These are phyloP conservation scores for Masnerella sp. DNA, from an alignment of 2,888 invertebrate species.

Conservation along the genomic window DNA sequence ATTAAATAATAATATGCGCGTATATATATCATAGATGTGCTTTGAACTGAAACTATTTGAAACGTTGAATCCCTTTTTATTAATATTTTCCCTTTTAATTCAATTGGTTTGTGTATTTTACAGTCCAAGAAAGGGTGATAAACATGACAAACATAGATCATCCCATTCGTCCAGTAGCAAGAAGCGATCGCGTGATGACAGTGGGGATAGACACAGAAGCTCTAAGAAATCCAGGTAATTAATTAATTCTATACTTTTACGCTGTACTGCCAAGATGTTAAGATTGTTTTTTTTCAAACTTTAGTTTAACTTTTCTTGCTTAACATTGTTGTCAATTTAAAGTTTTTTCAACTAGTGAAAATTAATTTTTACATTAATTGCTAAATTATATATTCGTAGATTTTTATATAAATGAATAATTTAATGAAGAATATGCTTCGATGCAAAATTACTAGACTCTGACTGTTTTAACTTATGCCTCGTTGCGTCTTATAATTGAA, in stretches of 20 bases:
- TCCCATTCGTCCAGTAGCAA: slow-evolving; percentile 79
- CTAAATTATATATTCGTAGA: too few relatives aligned
- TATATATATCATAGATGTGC: not conserved
- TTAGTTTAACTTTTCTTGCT: not conserved
- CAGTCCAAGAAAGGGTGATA: slow-evolving; percentile 77
- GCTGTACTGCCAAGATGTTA: not conserved
- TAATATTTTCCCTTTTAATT: not conserved
- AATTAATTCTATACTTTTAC: too few relatives aligned
- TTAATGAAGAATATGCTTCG: too few relatives aligned
- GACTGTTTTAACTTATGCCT: too few relatives aligned
- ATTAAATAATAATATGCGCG: not conserved
- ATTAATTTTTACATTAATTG: too few relatives aligned
- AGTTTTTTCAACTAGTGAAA: too few relatives aligned
- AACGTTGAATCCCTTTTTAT: slow-evolving; percentile 16
- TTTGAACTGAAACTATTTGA: not conserved
- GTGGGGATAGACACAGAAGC: slow-evolving; percentile 82
- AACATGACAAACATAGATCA: slow-evolving; percentile 77
- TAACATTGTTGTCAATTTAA: too few relatives aligned
- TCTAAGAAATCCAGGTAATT: slow-evolving; percentile 84
- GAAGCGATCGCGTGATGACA: slow-evolving; percentile 88
- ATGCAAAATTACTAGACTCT: too few relatives aligned
- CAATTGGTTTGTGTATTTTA: slow-evolving; percentile 29
- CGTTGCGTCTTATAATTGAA: too few relatives aligned
- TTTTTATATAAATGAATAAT: too few relatives aligned
- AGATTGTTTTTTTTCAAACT: too few relatives aligned